A percentile compares a stretch with the other conserved stretches of the same genome.
Evolutionary conservation across 2,797 vertebrate genomes (phyloP).

Genomic region (Chiloscyllium punctatum): DNA sequence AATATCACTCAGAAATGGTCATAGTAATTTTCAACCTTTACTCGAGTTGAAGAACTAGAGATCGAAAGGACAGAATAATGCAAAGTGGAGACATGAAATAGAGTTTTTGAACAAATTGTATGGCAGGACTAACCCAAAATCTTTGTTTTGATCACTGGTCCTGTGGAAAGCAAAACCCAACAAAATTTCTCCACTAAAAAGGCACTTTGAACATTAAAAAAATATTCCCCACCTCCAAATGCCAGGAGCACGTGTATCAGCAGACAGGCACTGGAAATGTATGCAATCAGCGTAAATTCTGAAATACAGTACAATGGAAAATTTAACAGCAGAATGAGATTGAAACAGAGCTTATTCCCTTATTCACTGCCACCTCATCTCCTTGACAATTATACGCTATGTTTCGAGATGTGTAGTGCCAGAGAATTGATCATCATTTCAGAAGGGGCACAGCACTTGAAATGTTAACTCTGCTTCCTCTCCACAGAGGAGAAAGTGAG

Average conservation of each 20-base stretch:
- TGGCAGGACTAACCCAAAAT: too few relatives aligned
- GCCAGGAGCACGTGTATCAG: background rate
- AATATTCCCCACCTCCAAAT: background rate
- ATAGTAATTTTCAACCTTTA: too few relatives aligned
- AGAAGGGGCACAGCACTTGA: too few relatives aligned
- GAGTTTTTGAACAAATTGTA: too few relatives aligned
- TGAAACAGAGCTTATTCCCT: background rate
- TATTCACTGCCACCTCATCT: background rate
- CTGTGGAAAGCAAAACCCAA: background rate
- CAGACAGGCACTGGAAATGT: background rate
- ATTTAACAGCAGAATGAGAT: background rate
- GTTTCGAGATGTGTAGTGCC: background rate
- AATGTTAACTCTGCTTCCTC: too few relatives aligned
- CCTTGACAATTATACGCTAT: background rate
- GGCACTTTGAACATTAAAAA: background rate
- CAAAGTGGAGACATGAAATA: too few relatives aligned
- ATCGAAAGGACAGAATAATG: too few relatives aligned
- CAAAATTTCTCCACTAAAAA: background rate
- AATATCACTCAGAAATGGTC: too few relatives aligned
- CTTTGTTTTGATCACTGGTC: too few relatives aligned
- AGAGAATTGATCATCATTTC: background rate
- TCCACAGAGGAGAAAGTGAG: too few relatives aligned
- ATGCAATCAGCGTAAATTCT: background rate
- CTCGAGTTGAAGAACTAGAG: too few relatives aligned
- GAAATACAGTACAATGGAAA: background rate